Percentiles rank a stretch among this genome's conserved stretches.
Conservation (phyloP, 2,113 vertebrate species). For the Sitta europaea region DNA sequence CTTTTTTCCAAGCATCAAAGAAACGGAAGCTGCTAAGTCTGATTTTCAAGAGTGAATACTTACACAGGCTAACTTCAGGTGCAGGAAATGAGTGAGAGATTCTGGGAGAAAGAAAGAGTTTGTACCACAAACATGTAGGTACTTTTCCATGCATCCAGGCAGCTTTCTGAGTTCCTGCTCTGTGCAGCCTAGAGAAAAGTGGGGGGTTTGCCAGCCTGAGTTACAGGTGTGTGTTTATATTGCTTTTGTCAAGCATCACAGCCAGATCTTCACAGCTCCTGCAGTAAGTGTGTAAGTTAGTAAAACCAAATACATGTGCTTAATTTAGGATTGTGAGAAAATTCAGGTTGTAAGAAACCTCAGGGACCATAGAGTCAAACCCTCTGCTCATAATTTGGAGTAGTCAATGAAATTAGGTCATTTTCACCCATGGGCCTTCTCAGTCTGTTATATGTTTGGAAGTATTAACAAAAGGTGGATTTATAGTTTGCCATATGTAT, state of each 20-base stretch:
- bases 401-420: not conserved
- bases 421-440: not conserved
- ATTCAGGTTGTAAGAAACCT: not conserved
- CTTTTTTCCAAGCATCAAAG: not conserved
- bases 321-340: not conserved
- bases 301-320: not conserved
- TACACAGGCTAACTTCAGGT: not conserved
- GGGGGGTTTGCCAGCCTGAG: not conserved
- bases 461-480: not conserved
- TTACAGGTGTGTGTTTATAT: not conserved
- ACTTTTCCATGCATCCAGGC: not conserved
- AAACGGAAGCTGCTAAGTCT: not conserved
- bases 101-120: not conserved
- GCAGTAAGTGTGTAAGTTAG: not conserved
- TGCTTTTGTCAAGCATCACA: not conserved
- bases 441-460: not conserved
- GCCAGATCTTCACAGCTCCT: not conserved
- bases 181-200: not conserved
- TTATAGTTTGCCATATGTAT: not conserved
- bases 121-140: not conserved
- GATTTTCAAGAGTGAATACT: not conserved
- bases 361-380: not conserved
- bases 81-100: not conserved
- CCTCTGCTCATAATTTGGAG: not conserved
- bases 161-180: not conserved